A percentile compares a stretch with the other conserved stretches of the same genome.
Evolutionary conservation across 2,113 vertebrate genomes (phyloP).

Genomic region (Chlorodrepanis virens): DNA sequence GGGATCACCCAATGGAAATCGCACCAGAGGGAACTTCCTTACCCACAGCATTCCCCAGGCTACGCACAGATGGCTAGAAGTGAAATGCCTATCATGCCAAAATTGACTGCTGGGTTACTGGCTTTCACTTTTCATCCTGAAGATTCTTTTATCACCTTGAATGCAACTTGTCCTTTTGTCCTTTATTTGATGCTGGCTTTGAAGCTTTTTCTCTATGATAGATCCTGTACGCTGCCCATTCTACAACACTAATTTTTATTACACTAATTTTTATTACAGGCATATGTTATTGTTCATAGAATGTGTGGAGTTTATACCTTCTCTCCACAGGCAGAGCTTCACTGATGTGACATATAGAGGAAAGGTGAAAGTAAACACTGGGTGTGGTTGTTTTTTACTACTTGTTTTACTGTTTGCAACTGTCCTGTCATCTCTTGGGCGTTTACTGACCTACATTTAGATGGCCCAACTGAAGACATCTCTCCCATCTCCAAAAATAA

Average conservation of each 20-base stretch:
- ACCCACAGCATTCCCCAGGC: not conserved
- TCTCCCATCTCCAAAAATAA: not conserved
- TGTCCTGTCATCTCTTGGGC: not conserved
- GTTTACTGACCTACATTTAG: not conserved
- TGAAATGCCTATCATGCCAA: not conserved
- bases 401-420: not conserved
- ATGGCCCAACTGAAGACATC: not conserved
- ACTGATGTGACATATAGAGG: rapidly evolving
- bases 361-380: not conserved
- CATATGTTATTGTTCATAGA: not conserved
- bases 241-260: not conserved
- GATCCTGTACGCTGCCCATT: not conserved
- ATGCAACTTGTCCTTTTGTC: not conserved
- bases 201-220: not conserved
- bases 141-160: not conserved
- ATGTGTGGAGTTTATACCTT: not conserved
- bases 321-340: not conserved
- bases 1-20: not conserved
- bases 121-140: not conserved
- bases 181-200: not conserved
- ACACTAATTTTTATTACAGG: not conserved
- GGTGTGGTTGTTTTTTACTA: not conserved
- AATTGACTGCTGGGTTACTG: not conserved
- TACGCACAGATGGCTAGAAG: not conserved
- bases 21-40: not conserved